Percentiles rank a stretch among this genome's conserved stretches.
Conservation (phyloP, 2,797 vertebrate genomes). For the Arrhamphus sclerolepis region DNA sequence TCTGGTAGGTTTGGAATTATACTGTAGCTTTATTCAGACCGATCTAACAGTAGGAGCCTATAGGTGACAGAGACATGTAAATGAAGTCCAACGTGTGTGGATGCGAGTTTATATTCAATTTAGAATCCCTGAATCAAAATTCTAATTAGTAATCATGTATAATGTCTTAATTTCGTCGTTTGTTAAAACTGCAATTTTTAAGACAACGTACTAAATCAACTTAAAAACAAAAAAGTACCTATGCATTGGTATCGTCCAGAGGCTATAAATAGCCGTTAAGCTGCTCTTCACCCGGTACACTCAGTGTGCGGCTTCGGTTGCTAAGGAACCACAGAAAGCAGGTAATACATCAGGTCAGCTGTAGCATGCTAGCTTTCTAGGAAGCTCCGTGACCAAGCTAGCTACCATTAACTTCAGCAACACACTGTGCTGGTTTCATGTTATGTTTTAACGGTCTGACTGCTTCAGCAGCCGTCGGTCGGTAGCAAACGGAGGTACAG, state of each 20-base stretch:
- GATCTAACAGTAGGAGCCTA: slow-evolving; percentile 13
- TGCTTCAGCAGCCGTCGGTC: not conserved
- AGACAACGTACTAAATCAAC: not conserved
- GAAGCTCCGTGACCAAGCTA: slow-evolving; percentile 49
- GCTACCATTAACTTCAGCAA: slow-evolving; percentile 1
- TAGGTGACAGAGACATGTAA: not conserved
- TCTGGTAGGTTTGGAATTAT: not conserved
- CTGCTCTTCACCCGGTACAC: slow-evolving; percentile 12
- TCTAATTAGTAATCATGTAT: accelerated
- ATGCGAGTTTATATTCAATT: not conserved
- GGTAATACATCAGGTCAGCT: slow-evolving; percentile 77
- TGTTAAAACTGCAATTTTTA: accelerated
- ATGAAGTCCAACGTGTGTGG: not conserved
- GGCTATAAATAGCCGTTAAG: slow-evolving; percentile 65
- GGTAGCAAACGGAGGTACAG: slow-evolving; percentile 4
- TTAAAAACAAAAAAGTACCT: not conserved
- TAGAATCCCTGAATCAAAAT: accelerated
- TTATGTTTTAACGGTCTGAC: not conserved
- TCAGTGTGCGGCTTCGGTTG: slow-evolving; percentile 75
- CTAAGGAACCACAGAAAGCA: slow-evolving; percentile 78
- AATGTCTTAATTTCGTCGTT: accelerated
- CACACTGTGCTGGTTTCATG: not conserved
- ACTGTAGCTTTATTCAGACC: slow-evolving; percentile 41
- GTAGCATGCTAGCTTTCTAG: slow-evolving; percentile 66
- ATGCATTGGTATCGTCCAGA: slow-evolving; percentile 69